These are phyloP conservation scores for Porites lobata DNA, from an alignment of 92 coral and sea anemone genomes.

Conservation along the genomic window DNA sequence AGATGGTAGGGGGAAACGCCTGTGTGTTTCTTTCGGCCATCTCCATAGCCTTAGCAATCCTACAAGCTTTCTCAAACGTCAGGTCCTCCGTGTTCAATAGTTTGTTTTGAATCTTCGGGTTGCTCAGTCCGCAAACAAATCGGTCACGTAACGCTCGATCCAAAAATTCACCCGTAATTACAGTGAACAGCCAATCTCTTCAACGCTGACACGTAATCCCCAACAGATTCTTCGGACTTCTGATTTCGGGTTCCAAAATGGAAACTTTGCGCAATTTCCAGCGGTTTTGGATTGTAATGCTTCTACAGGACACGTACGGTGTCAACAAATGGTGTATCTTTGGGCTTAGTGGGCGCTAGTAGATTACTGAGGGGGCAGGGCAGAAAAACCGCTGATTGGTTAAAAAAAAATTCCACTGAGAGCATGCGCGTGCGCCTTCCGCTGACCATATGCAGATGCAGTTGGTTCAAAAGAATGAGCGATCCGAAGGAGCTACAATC, in stretches of 20 bases:
- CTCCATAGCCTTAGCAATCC: conserved; percentile 53
- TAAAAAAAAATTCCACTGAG: too few species aligned
- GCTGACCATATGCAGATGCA: too few species aligned
- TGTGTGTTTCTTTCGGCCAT: conserved; percentile 55
- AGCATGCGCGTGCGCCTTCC: too few species aligned
- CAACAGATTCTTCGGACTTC: conserved; percentile 51
- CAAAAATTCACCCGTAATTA: conserved; percentile 67
- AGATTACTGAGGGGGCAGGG: conserved; percentile 59
- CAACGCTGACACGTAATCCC: conserved; percentile 56
- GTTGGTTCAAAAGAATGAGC: too few species aligned
- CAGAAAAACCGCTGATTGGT: too few species aligned
- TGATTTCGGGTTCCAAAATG: conserved; percentile 54
- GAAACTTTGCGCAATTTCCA: conserved; percentile 60
- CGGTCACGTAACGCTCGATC: conserved; percentile 52
- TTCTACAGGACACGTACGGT: conserved; percentile 42
- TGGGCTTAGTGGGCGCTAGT: conserved; percentile 58
- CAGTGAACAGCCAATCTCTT: conserved; percentile 72
- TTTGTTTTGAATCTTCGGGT: conserved; percentile 30
- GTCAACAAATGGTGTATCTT: conserved; percentile 37
- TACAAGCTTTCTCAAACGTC: neutral
- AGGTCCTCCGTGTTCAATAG: conserved; percentile 27
- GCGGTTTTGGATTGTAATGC: conserved; percentile 46
- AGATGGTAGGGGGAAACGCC: neutral
- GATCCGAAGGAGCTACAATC: too few species aligned
- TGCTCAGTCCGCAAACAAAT: conserved; percentile 58